A percentile compares a stretch with the other conserved stretches of the same genome.
Evolutionary conservation across 2,113 vertebrate species (phyloP).

Genomic region (Eleginops maclovinus): DNA sequence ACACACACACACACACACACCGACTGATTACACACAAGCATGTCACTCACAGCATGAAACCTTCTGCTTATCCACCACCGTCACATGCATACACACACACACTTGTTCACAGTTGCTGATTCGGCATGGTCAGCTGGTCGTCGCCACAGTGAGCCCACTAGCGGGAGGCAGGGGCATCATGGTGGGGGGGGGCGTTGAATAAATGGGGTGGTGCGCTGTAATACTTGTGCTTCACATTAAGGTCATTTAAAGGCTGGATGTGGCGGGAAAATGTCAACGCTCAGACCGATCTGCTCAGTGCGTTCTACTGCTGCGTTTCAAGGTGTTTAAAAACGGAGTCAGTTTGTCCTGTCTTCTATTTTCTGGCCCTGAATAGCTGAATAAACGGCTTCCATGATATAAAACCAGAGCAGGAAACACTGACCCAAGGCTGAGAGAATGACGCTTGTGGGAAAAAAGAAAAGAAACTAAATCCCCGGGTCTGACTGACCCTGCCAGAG

Average conservation of each 20-base stretch:
- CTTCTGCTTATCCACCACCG: conserved; percentile 31
- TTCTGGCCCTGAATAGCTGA: not conserved
- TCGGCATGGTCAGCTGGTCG: conserved; percentile 75
- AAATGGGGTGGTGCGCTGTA: conserved; percentile 26
- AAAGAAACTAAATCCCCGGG: not conserved
- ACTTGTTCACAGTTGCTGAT: conserved; percentile 62
- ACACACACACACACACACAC: not conserved
- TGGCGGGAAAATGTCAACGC: not conserved
- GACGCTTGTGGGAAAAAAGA: not conserved
- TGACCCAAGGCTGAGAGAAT: conserved; percentile 44
- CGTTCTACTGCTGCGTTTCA: not conserved
- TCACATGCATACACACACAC: conserved; percentile 25
- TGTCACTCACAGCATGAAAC: conserved; percentile 44
- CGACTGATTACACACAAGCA: conserved; percentile 44
- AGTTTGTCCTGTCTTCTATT: conserved; percentile 2
- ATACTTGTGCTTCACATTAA: conserved; percentile 28
- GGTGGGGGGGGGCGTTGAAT: conserved; percentile 25
- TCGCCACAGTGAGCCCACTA: conserved; percentile 41
- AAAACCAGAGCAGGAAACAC: conserved; percentile 34
- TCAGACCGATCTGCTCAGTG: not conserved
- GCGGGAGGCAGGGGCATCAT: conserved; percentile 6
- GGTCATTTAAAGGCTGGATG: conserved; percentile 2
- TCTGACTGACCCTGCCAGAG: conserved; percentile 51
- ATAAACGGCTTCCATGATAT: conserved; percentile 10
- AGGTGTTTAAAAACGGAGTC: not conserved